phyloP scores from a whole-genome alignment of 2,797 vertebrate species.

The Lophotriccus pileatus region DNA sequence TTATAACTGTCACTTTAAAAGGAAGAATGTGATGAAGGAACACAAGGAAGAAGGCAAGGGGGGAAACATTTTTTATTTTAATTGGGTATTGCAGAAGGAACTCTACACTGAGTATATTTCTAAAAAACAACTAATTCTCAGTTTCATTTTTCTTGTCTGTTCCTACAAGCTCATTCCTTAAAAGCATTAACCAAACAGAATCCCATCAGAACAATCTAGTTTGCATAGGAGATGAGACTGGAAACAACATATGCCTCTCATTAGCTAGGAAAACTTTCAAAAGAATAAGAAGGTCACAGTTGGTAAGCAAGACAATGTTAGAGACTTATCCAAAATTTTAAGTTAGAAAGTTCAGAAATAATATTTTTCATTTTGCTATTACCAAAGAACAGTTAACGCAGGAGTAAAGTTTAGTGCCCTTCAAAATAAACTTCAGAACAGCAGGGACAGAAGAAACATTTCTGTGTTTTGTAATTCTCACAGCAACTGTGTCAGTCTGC shows the following conservation, averaged over 20 bases:
- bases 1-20: background rate
- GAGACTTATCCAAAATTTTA: background rate
- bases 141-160: background rate
- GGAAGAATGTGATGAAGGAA: background rate
- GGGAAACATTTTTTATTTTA: background rate
- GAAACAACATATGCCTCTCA: constrained; percentile 1
- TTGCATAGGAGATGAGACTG: constrained; percentile 30
- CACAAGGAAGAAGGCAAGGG: background rate
- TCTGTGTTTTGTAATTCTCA: background rate
- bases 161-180: background rate
- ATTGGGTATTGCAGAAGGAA: background rate
- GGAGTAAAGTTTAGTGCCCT: background rate
- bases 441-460: background rate
- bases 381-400: background rate
- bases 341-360: background rate
- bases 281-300: constrained; percentile 14
- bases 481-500: background rate
- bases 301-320: background rate
- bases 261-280: background rate
- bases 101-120: background rate
- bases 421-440: background rate
- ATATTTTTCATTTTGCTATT: background rate
- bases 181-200: background rate
- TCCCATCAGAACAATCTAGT: constrained; percentile 18
- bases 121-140: background rate